These are phyloP conservation scores for Linyphia triangularis DNA, from an alignment of 2,888 invertebrate genomes.

Conservation along the genomic window DNA sequence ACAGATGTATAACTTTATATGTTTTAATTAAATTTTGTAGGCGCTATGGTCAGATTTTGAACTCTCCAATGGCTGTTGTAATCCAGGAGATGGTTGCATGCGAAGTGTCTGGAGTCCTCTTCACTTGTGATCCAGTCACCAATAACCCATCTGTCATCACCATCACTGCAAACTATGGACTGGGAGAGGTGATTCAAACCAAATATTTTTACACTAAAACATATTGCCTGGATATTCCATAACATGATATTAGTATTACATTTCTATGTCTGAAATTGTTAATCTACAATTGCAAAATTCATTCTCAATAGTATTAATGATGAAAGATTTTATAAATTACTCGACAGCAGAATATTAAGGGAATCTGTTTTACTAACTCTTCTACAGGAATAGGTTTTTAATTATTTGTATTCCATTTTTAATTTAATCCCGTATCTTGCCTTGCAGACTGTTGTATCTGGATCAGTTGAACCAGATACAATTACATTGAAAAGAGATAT, in stretches of 20 bases:
- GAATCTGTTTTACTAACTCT: too few species aligned
- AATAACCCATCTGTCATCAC: constrained; percentile 85
- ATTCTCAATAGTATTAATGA: too few species aligned
- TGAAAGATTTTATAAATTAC: too few species aligned
- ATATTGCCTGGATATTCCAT: too few species aligned
- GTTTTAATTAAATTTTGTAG: not conserved
- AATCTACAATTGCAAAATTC: too few species aligned
- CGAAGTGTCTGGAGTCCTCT: constrained; percentile 87
- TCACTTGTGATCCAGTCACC: constrained; percentile 88
- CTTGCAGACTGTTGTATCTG: constrained; percentile 85
- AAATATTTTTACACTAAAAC: too few species aligned
- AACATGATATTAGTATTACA: too few species aligned
- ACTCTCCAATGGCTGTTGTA: constrained; percentile 87
- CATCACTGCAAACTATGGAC: constrained; percentile 89
- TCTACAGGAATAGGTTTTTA: too few species aligned
- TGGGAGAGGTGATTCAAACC: constrained; percentile 82
- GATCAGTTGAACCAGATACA: constrained; percentile 88
- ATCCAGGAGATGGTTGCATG: constrained; percentile 88
- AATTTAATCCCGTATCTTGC: not conserved
- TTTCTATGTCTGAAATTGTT: too few species aligned
- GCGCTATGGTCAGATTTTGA: constrained; percentile 64
- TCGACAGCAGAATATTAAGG: too few species aligned
- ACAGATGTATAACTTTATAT: too few species aligned
- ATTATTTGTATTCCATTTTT: too few species aligned
- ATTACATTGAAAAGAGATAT: constrained; percentile 82